Evolutionary conservation across 2,113 vertebrate genomes (phyloP), one percentile per base, ranked within the genome.

Genomic region (Thunnus thynnus): DNA sequence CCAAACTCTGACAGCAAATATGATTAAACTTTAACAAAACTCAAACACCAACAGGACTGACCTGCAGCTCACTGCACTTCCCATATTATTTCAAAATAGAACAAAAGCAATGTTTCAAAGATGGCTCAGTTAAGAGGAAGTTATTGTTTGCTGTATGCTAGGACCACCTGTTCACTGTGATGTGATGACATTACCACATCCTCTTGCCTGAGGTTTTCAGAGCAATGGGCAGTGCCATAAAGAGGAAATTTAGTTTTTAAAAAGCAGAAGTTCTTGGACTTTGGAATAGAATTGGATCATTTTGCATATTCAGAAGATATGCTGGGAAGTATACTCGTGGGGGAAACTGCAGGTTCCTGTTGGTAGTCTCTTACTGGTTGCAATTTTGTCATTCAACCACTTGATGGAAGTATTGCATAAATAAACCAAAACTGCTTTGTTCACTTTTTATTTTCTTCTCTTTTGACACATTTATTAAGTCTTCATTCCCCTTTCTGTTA

Each of bases 321-420:
- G 10, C 13, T 22, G 20, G 1, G 13, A 68, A 60, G 41, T 14
- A 17, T 0, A 46, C 8, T 16, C 11, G 18, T 17, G 1, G 0
- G 3, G 6, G 30, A 56, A 25, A 10, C 3, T 10, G 5, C 0
- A 20, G 0, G 22, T 30, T 8, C 1, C 6, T 1, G 12, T 17
- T 8, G 2, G 4, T 12, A 1, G 13, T n/a, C 56, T 3, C 13
- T n/a, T 6, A 41, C 17, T 47, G 13, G 18, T 12, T 88, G 91
- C 69, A 88, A 57, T 80, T 64, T 50, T 18, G 30, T 44, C 12
- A 13, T 65, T 5, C 6, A 47, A 46, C 91, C 93, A 93, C 91
- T 84, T 61, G 90, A 78, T 90, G 89, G 89, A 69, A 81, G 54
- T 86, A 27, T 91, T 89, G 72, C 72, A 65, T 79, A 54, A 83